Base-by-base conservation (phyloP, 1,140 invertebrate species). In the Calycopis cecrops region DNA sequence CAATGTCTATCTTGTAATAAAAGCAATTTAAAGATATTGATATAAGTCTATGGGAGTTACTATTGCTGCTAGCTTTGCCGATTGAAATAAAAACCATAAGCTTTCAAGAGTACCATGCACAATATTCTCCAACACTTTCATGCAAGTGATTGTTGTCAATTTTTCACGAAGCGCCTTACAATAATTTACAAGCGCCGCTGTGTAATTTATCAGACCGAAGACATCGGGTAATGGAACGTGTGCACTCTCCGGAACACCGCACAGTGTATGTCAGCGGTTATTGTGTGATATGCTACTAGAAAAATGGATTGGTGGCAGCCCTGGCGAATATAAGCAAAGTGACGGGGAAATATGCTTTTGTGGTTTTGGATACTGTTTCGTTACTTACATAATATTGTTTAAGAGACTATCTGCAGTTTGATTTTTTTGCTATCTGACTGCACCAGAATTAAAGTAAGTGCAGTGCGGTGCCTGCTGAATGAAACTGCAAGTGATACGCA, bases 201-300 rank as follows among this genome's bases (percentile, higher is more conserved):
- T 21, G 53, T 58, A 63, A 63, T 63, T 59, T 59, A 67, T 67
- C 64, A 67, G 54, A n/a, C 11, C 35, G 61, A 67, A 67, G 65
- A 63, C 62, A 61, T 44, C 40, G 55, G 48, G 65, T 63, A 63
- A 63, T 67, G 61, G 61, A 63, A 58, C 44, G 44, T 42, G 59
- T 61, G 65, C 59, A 63, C 55, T 59, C 48, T 50, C 10, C 18
- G 60, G 55, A 66, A 60, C 57, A 35, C 57, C 58, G 64, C 54
- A 48, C 48, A 37, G 52, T 35, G 56, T 48, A 51, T 37, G 60
- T 66, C 63, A 60, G 52, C 55, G 47, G 53, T 56, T 57, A 59
- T 62, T 62, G 62, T 61, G 50, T 34, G 40, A 50, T 50, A 50
- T 50, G 7, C 48, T 35, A 35, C 17, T 53, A 53, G 52, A 53